Evolutionary conservation across 2,888 invertebrate species (phyloP), one percentile per base, ranked within the genome.

Genomic region (Caenorhabditis plicata): DNA sequence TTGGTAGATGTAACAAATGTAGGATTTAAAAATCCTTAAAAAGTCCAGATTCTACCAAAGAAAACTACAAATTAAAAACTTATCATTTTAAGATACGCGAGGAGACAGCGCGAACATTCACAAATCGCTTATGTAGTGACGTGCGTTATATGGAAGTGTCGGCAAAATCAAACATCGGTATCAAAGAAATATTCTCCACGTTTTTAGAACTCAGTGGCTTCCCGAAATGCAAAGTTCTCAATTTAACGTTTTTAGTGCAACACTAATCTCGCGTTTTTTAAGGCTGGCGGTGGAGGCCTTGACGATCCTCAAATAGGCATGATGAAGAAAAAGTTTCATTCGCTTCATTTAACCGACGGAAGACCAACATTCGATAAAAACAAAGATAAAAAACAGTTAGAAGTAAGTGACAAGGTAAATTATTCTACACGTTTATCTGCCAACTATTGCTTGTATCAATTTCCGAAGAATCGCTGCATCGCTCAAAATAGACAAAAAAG

Each of bases 181-280:
- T 91, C 64, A 87, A 87, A 75, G 90, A 90, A 71, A 86, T 90
- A 54, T 91, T 91, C 83, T 87, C 88, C 77, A 87, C 87, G 52
- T 87, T 91, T 81, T 85, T 91, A 63, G 87, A 88, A 32, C 84
- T 91, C 48, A 88, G 90, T 47, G 87, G 88, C 74, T 87, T 89
- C 70, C 82, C 83, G 33, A 52, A 60, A 32, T 71, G 73, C 65
- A 72, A 71, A 45, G 68, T 40, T 43, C 26, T 35, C n/a, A 23
- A 20, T 4, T 36, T 25, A 23, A n/a, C n/a, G n/a, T n/a, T n/a
- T n/a, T n/a, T n/a, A n/a, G n/a, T n/a, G n/a, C n/a, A n/a, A n/a
- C n/a, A n/a, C n/a, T n/a, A n/a, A n/a, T n/a, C n/a, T n/a, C n/a
- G n/a, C n/a, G n/a, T n/a, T n/a, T 22, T 40, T 67, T 48, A 17